These are phyloP conservation scores for Atherinosoma microstoma DNA, from an alignment of 2,797 vertebrate species.

Conservation along the genomic window DNA sequence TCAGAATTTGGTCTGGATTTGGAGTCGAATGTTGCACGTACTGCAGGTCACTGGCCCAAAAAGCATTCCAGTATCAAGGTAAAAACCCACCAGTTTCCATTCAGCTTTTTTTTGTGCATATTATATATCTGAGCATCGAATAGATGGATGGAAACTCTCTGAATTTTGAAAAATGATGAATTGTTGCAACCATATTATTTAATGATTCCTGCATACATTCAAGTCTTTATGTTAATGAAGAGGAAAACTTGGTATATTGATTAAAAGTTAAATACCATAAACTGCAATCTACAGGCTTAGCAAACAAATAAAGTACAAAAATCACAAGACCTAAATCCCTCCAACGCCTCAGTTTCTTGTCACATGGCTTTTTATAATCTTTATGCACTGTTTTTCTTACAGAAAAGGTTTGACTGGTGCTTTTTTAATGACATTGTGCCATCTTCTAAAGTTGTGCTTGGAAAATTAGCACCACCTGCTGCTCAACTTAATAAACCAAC, in stretches of 20 bases:
- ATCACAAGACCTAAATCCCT: not conserved
- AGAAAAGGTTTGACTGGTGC: not conserved
- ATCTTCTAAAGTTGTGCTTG: not conserved
- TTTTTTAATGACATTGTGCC: not conserved
- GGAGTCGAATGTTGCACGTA: not conserved
- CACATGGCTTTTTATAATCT: not conserved
- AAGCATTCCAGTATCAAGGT: not conserved
- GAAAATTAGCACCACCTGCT: not conserved
- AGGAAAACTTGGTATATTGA: not conserved
- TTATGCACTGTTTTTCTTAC: not conserved
- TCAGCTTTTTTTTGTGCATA: not conserved
- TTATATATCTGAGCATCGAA: not conserved
- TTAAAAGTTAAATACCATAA: not conserved
- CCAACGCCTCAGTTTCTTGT: not conserved
- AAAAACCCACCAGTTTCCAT: not conserved
- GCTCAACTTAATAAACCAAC: not conserved
- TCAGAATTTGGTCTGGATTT: constrained; percentile 6
- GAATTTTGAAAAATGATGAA: not conserved
- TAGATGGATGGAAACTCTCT: not conserved
- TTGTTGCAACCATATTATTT: not conserved
- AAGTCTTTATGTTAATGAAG: not conserved
- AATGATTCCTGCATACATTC: not conserved
- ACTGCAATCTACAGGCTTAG: not conserved
- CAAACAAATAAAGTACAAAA: not conserved
- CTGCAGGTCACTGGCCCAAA: not conserved